Base-by-base conservation (phyloP, 2,797 vertebrate genomes). In the Anisognathus igniventris region DNA sequence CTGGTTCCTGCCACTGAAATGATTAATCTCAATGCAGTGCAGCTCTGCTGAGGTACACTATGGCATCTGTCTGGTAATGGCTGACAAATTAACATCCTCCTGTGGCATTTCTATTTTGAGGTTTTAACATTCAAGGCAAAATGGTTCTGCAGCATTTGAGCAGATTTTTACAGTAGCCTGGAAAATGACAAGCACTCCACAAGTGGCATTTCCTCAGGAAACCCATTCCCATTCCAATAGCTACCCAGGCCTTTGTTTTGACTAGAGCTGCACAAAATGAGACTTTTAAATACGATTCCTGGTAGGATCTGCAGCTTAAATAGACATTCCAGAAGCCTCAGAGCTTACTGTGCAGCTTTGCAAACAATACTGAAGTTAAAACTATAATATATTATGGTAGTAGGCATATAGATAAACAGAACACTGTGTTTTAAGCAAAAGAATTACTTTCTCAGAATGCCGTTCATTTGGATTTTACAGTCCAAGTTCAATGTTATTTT, bases 171-270 rank as follows among this genome's bases (percentile, higher is more conserved):
- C 18, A 3, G 64, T 45, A 91, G 88, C 68, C 71, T 87, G 65
- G 64, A 85, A 90, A 94, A 74, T 62, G 61, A 90, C 60, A 22
- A 90, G 64, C 53, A 40, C 71, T 81, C 75, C 47, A 62, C 33
- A 85, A 94, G 82, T 85, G 93, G 85, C 73, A 95, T 94, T 95
- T 96, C 96, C 93, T 92, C 90, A 92, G 94, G 93, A 95, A 95
- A 86, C 70, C 37, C 72, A 77, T 79, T 91, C 78, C 81, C 6
- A 2, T 87, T 90, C 79, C 21, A 5, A 48, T 6, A 90, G 72
- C 82, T 91, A 73, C 57, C 44, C 64, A 60, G 78, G 60, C 87
- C 64, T 90, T 91, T 86, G 93, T 91, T 95, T 79, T 88, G 84
- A 85, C 78, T 62, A 22, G 56, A 70, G 61, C 10, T 83, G 56